Conservation (phyloP, 2,888 invertebrate genomes). For the Cheilosia soror region DNA sequence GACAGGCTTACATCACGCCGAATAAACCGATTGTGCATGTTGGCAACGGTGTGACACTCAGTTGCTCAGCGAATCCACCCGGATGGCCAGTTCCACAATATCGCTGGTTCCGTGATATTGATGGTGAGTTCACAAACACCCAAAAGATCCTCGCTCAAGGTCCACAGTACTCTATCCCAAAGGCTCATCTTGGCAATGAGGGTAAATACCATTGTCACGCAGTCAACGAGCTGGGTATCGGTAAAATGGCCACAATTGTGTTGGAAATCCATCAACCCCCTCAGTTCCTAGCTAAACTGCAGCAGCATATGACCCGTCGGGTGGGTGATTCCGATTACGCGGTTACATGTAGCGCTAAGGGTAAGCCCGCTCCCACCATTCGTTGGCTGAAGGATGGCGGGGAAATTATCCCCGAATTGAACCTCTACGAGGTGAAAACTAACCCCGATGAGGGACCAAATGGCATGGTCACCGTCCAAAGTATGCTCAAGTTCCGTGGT, state of each 20-base stretch:
- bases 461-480: conserved; percentile 92
- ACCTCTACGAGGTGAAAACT: conserved; percentile 92
- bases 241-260: conserved; percentile 92
- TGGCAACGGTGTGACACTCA: conserved; percentile 91
- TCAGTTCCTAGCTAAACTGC: conserved; percentile 91
- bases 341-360: conserved; percentile 93
- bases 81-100: conserved; percentile 97
- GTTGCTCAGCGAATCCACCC: conserved; percentile 93
- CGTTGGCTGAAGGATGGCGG: conserved; percentile 94
- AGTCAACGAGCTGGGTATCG: conserved; percentile 94
- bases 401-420: conserved; percentile 90
- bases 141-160: conserved; percentile 91
- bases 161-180: conserved; percentile 92
- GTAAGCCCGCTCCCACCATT: conserved; percentile 93
- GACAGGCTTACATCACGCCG: conserved; percentile 92
- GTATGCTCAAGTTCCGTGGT: conserved; percentile 91
- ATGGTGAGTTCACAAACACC: conserved; percentile 85
- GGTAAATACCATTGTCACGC: conserved; percentile 96
- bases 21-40: conserved; percentile 93
- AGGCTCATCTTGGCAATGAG: conserved; percentile 93
- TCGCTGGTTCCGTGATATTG: conserved; percentile 93
- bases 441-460: conserved; percentile 91
- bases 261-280: conserved; percentile 95
- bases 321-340: conserved; percentile 92
- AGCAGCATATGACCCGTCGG: conserved; percentile 91